Conservation (phyloP, 2,888 invertebrate species). For the Metacarcinus magister region DNA sequence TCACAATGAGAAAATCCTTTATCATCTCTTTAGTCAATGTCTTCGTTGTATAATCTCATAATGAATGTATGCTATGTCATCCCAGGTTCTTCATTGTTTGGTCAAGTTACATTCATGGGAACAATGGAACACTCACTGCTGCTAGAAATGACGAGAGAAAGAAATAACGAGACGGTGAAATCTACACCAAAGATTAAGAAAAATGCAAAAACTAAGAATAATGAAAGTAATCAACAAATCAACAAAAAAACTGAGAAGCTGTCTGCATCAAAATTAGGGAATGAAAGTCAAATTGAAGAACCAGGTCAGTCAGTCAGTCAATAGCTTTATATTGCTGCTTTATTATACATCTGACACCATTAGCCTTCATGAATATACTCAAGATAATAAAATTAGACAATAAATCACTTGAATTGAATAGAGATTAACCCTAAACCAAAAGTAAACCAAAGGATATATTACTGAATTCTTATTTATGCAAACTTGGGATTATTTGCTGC, state of each 20-base stretch:
- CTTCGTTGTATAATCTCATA: background rate
- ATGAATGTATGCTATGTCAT: background rate
- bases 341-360: too few relatives aligned
- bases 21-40: background rate
- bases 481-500: too few relatives aligned
- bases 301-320: conserved; percentile 53
- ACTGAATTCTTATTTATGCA: too few relatives aligned
- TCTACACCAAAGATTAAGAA: background rate
- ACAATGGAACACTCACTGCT: background rate
- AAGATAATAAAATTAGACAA: too few relatives aligned
- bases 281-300: background rate
- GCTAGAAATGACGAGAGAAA: conserved; percentile 27
- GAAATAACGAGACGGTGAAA: background rate
- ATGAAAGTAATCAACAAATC: background rate
- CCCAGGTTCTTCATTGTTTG: conserved; percentile 64
- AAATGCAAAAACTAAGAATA: background rate
- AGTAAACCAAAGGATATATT: too few relatives aligned
- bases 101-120: conserved; percentile 12
- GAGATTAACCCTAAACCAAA: too few relatives aligned
- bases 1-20: background rate
- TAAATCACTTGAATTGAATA: too few relatives aligned
- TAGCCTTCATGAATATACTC: too few relatives aligned
- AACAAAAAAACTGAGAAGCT: background rate
- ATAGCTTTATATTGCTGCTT: too few relatives aligned
- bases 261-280: too few relatives aligned